Evolutionary conservation across 1,140 invertebrate genomes (phyloP).

Genomic region (Diplogasteroides magnus): DNA sequence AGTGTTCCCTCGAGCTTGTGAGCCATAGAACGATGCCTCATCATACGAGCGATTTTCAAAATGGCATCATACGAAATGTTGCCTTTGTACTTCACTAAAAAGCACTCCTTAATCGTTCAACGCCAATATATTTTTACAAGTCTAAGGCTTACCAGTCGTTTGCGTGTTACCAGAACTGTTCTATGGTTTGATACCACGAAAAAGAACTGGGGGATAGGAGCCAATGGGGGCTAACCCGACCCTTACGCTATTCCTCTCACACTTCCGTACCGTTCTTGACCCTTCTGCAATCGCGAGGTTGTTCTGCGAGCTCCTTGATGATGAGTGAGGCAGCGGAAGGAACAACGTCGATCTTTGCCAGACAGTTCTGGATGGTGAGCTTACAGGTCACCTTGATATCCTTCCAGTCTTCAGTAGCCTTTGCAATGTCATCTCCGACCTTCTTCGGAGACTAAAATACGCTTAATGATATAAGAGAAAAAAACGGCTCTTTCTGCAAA

Average conservation of each 20-base stretch:
- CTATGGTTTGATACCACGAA: background rate
- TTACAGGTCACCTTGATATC: constrained; percentile 94
- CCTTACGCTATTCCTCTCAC: background rate
- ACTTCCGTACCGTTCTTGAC: constrained; percentile 81
- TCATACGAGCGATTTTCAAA: constrained; percentile 76
- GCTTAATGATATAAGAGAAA: too few species aligned
- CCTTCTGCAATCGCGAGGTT: constrained; percentile 92
- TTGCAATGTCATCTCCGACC: constrained; percentile 97
- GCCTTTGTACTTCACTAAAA: constrained; percentile 85
- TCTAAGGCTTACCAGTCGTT: too few species aligned
- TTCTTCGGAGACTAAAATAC: constrained; percentile 90
- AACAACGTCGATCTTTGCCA: constrained; percentile 89
- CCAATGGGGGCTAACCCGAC: background rate
- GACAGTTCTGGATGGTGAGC: constrained; percentile 91
- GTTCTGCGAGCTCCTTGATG: constrained; percentile 93
- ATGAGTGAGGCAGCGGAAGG: constrained; percentile 91
- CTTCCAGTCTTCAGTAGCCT: constrained; percentile 94
- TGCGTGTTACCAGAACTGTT: too few species aligned
- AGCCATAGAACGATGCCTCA: constrained; percentile 88
- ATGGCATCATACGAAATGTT: constrained; percentile 88
- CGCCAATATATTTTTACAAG: too few species aligned
- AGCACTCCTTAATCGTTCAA: too few species aligned
- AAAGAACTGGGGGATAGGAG: background rate
- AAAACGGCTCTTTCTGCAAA: too few species aligned
- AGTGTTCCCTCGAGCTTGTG: constrained; percentile 78